phyloP scores from a whole-genome alignment of 2,113 vertebrate genomes.

The Rostratula benghalensis region DNA sequence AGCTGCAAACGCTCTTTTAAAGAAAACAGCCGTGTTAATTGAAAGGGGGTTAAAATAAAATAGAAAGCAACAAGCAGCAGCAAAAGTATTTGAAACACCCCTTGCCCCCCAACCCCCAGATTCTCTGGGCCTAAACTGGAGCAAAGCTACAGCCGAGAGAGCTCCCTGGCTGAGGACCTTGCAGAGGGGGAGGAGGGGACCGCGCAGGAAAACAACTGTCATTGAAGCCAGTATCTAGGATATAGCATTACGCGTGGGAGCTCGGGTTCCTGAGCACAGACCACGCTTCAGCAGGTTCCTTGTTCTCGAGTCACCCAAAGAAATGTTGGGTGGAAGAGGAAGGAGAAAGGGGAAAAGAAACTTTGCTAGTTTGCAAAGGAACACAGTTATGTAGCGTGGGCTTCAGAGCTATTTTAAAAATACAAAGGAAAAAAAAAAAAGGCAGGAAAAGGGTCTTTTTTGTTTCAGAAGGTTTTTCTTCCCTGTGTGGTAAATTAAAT shows the following conservation, averaged over 20 bases:
- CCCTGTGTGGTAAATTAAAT: background rate
- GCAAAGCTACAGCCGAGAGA: background rate
- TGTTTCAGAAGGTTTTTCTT: background rate
- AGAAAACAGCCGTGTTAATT: background rate
- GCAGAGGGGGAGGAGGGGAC: background rate
- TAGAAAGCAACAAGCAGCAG: background rate
- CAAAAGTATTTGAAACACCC: background rate
- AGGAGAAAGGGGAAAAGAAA: background rate
- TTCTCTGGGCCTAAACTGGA: background rate
- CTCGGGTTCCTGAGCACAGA: background rate
- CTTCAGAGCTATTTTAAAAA: background rate
- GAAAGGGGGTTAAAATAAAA: background rate
- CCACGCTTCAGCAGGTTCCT: background rate
- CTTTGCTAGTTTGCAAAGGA: background rate
- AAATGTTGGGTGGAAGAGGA: background rate
- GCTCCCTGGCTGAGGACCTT: background rate
- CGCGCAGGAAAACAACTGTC: background rate
- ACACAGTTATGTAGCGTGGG: rapidly evolving
- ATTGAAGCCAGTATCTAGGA: background rate
- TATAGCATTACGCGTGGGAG: background rate
- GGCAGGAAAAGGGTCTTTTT: background rate
- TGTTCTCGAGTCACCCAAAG: background rate
- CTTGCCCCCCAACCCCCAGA: background rate
- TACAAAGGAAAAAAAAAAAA: background rate
- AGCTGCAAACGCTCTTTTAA: background rate